Conservation (phyloP, 2,797 vertebrate genomes). For the Aldrovandia affinis region DNA sequence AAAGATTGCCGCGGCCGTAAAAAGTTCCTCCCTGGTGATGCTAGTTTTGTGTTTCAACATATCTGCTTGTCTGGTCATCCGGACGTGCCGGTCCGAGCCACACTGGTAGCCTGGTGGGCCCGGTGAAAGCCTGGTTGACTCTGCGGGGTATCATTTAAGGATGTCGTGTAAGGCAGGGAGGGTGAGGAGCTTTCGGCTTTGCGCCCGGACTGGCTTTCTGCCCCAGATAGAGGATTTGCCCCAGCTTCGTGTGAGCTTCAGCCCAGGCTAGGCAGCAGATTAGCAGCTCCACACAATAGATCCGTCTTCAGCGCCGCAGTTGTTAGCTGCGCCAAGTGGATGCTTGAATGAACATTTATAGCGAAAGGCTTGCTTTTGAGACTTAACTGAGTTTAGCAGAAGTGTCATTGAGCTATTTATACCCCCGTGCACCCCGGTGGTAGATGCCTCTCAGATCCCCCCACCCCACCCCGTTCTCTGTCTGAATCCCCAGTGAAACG, state of each 20-base stretch:
- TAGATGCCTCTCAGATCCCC: constrained; percentile 10
- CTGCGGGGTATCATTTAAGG: constrained; percentile 3
- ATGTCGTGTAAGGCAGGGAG: not conserved
- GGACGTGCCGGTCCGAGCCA: too few relatives aligned
- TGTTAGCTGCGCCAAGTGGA: constrained; percentile 11
- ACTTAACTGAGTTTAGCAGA: constrained; percentile 28
- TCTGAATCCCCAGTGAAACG: not conserved
- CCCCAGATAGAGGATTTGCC: constrained; percentile 16
- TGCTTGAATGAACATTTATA: constrained; percentile 25
- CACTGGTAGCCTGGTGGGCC: not conserved
- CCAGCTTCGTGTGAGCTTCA: not conserved
- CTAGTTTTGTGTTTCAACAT: constrained; percentile 5
- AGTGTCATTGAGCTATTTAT: constrained; percentile 30
- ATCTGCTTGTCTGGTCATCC: too few relatives aligned
- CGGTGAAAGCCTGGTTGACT: not conserved
- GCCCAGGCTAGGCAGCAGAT: constrained; percentile 19
- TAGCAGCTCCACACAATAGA: constrained; percentile 20
- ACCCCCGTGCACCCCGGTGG: not conserved
- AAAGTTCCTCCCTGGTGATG: not conserved
- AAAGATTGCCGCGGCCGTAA: too few relatives aligned
- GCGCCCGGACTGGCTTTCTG: not conserved
- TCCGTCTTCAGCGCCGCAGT: not conserved
- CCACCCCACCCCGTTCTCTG: too few relatives aligned
- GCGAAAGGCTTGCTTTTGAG: constrained; percentile 29
- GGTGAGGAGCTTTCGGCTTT: not conserved